Percentiles rank a stretch among this genome's conserved stretches.
Evolutionary conservation across 2,113 vertebrate genomes (phyloP).

Genomic region (Lasiurus cinereus): DNA sequence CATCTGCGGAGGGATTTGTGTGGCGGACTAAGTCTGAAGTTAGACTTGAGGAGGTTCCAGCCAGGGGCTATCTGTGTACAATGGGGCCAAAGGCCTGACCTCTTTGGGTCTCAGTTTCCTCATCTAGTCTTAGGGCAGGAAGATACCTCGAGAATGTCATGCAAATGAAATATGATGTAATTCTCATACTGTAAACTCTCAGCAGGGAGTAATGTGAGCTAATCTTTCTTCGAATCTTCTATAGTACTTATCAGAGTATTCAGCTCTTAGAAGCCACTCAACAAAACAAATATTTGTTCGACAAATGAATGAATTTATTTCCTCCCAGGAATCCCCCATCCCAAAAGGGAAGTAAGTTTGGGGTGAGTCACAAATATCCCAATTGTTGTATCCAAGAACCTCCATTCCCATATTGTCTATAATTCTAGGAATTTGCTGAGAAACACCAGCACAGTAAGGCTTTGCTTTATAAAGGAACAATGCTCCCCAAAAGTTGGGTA

Average conservation of each 20-base stretch:
- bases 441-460: slow-evolving; percentile 47
- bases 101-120: not conserved
- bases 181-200: not conserved
- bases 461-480: slow-evolving; percentile 69
- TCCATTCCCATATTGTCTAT: slow-evolving; percentile 69
- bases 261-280: slow-evolving; percentile 54
- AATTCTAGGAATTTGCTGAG: slow-evolving; percentile 70
- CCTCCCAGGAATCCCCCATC: slow-evolving; percentile 70
- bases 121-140: not conserved
- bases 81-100: not conserved
- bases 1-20: not conserved
- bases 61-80: not conserved
- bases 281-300: slow-evolving; percentile 66
- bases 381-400: slow-evolving; percentile 68
- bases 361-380: slow-evolving; percentile 74
- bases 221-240: slow-evolving; percentile 8
- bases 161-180: not conserved
- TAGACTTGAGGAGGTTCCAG: not conserved
- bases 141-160: not conserved
- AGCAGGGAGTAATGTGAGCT: not conserved
- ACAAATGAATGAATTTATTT: slow-evolving; percentile 71
- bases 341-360: slow-evolving; percentile 71
- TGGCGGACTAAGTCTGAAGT: not conserved
- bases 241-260: slow-evolving; percentile 31
- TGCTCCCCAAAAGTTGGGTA: slow-evolving; percentile 62